Evolutionary conservation across 2,113 vertebrate genomes (phyloP).

Genomic region (Chaetodon trifascialis): DNA sequence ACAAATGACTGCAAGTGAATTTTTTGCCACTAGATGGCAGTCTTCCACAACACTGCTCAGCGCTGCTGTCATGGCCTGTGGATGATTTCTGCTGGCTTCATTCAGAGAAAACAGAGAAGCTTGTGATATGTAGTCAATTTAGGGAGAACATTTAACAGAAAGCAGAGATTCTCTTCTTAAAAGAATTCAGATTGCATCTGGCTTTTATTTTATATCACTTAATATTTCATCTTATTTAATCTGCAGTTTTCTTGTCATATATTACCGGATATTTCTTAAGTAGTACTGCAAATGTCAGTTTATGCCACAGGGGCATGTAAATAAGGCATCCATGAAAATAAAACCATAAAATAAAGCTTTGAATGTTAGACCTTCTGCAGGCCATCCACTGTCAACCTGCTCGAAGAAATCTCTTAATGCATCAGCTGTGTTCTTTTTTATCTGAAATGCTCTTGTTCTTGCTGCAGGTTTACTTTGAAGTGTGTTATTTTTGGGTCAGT

Average conservation of each 20-base stretch:
- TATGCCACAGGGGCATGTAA: background rate
- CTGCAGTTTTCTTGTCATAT: too few species aligned
- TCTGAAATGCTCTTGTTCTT: background rate
- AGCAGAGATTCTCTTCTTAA: background rate
- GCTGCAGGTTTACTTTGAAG: slow-evolving; percentile 19
- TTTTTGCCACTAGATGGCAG: slow-evolving; percentile 46
- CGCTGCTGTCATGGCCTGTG: background rate
- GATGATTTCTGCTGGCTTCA: background rate
- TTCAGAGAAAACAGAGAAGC: background rate
- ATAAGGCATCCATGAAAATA: background rate
- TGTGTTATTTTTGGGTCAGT: slow-evolving; percentile 43
- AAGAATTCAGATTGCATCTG: background rate
- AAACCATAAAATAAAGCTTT: background rate
- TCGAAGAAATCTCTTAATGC: too few species aligned
- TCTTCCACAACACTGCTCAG: background rate
- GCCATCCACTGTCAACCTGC: background rate
- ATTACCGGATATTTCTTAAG: too few species aligned
- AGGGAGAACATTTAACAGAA: background rate
- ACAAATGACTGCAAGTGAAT: background rate
- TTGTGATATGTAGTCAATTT: background rate
- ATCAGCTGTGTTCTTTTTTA: background rate
- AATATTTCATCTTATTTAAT: background rate
- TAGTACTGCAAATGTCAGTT: too few species aligned
- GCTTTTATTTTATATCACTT: background rate
- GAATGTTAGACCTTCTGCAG: background rate